phyloP scores from a whole-genome alignment of 2,888 invertebrate species.

The Ormyrus nitidulus region DNA sequence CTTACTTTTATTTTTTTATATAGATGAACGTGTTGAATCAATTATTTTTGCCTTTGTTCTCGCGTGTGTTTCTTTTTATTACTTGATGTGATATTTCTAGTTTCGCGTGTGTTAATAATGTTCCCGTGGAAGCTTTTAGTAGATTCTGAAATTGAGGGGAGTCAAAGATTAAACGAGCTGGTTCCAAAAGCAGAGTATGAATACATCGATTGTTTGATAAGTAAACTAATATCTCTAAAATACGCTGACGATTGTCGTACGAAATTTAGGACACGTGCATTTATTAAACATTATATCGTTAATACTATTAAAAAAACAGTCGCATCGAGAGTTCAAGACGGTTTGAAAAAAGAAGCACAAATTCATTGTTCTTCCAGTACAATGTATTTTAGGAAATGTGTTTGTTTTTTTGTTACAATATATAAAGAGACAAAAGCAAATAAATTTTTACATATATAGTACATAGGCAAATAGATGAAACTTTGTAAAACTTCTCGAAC shows the following conservation, averaged over 20 bases:
- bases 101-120: slow-evolving; percentile 65
- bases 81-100: slow-evolving; percentile 71
- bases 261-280: slow-evolving; percentile 72
- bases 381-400: slow-evolving; percentile 40
- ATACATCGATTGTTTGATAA: slow-evolving; percentile 38
- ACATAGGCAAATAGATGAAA: slow-evolving; percentile 10
- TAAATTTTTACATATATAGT: slow-evolving; percentile 42
- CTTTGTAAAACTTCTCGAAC: slow-evolving; percentile 53
- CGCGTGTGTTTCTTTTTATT: slow-evolving; percentile 66
- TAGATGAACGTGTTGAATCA: slow-evolving; percentile 64
- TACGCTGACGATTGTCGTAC: slow-evolving; percentile 73
- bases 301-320: slow-evolving; percentile 41
- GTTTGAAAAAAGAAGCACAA: slow-evolving; percentile 33
- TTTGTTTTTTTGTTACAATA: slow-evolving; percentile 41
- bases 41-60: slow-evolving; percentile 62
- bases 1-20: slow-evolving; percentile 58
- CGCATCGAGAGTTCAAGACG: slow-evolving; percentile 53
- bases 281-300: slow-evolving; percentile 68
- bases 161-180: slow-evolving; percentile 45
- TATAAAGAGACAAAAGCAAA: slow-evolving; percentile 28
- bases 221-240: slow-evolving; percentile 65
- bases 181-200: slow-evolving; percentile 49
- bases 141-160: slow-evolving; percentile 29
- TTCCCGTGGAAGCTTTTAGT: slow-evolving; percentile 51
- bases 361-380: slow-evolving; percentile 43